Conservation (phyloP, 2,113 vertebrate genomes). For the Ochotona curzoniae region DNA sequence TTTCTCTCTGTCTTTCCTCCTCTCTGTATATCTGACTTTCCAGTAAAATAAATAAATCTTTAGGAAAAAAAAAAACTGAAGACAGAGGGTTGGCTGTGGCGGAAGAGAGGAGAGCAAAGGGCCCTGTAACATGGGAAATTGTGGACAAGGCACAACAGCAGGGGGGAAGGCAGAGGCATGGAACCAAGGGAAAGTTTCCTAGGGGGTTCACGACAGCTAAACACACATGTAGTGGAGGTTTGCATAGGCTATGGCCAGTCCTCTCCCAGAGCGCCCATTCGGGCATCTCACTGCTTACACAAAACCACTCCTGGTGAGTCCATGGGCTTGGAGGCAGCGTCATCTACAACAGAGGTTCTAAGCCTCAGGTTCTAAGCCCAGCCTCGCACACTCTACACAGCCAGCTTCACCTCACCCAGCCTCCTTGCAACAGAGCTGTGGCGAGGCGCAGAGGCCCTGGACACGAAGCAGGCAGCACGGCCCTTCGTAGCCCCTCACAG, state of each 20-base stretch:
- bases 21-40: too few species aligned
- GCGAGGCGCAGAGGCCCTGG: neutral
- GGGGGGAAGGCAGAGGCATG: neutral
- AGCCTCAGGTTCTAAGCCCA: neutral
- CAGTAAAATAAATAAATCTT: too few species aligned
- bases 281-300: neutral
- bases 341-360: neutral
- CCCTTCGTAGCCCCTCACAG: rapidly evolving
- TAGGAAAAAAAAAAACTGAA: too few species aligned
- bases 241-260: neutral
- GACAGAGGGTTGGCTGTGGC: too few species aligned
- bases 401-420: neutral
- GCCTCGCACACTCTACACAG: neutral
- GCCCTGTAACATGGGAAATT: neutral
- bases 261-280: neutral
- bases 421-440: neutral
- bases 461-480: too few species aligned
- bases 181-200: neutral
- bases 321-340: neutral
- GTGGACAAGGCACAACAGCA: neutral
- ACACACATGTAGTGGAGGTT: neutral
- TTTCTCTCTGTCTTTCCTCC: too few species aligned
- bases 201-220: neutral
- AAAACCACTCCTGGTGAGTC: neutral
- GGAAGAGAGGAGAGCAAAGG: neutral